Percentiles rank a stretch among this genome's conserved stretches.
phyloP scores from a whole-genome alignment of 2,888 invertebrate species.

The Eremobia ochroleuca region DNA sequence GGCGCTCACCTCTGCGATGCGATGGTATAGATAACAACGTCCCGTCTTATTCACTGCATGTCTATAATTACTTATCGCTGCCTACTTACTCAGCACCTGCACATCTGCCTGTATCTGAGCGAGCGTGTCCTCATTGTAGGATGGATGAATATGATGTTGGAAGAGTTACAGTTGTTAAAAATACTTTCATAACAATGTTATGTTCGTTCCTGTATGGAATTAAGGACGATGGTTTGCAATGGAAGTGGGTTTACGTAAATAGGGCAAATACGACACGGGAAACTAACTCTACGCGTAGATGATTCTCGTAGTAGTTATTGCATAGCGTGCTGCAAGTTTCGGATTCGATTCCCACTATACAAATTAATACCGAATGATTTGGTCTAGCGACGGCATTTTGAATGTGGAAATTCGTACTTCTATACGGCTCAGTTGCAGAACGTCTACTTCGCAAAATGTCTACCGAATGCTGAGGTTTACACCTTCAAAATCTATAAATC shows the following conservation, averaged over 20 bases:
- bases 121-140: conserved; percentile 30
- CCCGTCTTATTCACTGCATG: conserved; percentile 69
- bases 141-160: conserved; percentile 22
- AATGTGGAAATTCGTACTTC: not conserved
- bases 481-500: not conserved
- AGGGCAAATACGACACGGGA: not conserved
- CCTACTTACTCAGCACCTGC: conserved; percentile 3
- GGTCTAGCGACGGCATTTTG: not conserved
- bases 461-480: not conserved
- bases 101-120: conserved; percentile 6
- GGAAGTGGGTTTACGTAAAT: not conserved
- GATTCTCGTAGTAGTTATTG: not conserved
- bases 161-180: conserved; percentile 15
- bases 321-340: not conserved
- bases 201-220: not conserved
- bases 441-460: not conserved
- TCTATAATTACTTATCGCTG: conserved; percentile 61
- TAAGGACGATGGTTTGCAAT: not conserved
- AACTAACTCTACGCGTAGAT: not conserved
- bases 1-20: conserved; percentile 70
- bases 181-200: conserved; percentile 13
- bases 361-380: not conserved
- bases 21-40: conserved; percentile 67
- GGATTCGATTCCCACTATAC: not conserved
- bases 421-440: not conserved